Conservation (phyloP, 1,140 invertebrate genomes). For the Helicoverpa armigera region DNA sequence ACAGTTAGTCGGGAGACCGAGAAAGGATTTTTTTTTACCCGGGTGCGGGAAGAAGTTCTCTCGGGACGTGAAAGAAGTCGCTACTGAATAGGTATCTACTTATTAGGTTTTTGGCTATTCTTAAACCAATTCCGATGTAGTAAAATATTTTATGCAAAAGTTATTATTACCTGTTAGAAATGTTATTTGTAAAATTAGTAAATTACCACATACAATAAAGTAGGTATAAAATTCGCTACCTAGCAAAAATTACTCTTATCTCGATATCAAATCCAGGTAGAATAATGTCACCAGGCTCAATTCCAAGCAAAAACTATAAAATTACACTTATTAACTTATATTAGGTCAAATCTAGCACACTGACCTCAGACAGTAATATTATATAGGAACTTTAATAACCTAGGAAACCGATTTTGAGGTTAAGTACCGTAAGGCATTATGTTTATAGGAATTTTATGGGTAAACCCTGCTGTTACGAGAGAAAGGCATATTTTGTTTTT, state of each 20-base stretch:
- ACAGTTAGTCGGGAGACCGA: too few species aligned
- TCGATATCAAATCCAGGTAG: background rate
- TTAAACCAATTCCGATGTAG: background rate
- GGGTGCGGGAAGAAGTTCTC: too few species aligned
- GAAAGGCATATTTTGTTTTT: too few species aligned
- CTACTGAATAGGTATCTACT: too few species aligned
- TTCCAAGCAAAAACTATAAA: background rate
- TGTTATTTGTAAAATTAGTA: too few species aligned
- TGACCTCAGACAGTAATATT: background rate
- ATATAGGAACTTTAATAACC: background rate
- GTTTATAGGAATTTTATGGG: background rate
- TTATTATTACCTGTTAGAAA: too few species aligned
- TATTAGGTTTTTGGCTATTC: background rate
- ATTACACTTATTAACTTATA: slow-evolving; percentile 4
- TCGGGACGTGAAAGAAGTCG: too few species aligned
- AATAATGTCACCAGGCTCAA: background rate
- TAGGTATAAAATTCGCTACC: background rate
- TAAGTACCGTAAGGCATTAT: background rate
- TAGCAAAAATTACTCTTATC: background rate
- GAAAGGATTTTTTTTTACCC: too few species aligned
- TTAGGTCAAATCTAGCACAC: background rate
- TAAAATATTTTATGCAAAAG: too few species aligned
- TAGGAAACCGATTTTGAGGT: background rate
- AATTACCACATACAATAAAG: background rate
- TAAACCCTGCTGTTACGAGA: too few species aligned